These are phyloP conservation scores for Exephanes ischioxanthus DNA, from an alignment of 2,888 invertebrate species.

Conservation along the genomic window DNA sequence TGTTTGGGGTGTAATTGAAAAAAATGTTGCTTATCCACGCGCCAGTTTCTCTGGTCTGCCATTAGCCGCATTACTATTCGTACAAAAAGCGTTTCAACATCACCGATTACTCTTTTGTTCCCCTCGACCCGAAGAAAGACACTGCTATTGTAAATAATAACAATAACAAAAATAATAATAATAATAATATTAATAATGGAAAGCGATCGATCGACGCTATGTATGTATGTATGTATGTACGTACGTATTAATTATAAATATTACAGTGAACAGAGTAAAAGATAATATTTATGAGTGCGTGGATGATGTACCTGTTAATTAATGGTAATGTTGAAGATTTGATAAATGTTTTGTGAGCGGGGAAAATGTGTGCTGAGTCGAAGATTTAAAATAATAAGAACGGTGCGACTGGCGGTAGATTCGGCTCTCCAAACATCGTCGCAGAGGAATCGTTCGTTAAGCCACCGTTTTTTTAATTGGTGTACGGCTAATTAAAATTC, in stretches of 20 bases:
- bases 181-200: slow-evolving; percentile 14
- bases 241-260: slow-evolving; percentile 57
- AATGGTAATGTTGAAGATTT: slow-evolving; percentile 61
- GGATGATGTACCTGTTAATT: slow-evolving; percentile 66
- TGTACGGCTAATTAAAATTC: slow-evolving; percentile 74
- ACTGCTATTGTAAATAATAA: slow-evolving; percentile 59
- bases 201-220: slow-evolving; percentile 49
- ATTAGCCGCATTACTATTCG: background rate
- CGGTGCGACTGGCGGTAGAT: slow-evolving; percentile 5
- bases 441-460: slow-evolving; percentile 62
- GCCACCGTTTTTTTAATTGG: slow-evolving; percentile 73
- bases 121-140: slow-evolving; percentile 26
- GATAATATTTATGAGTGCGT: slow-evolving; percentile 65
- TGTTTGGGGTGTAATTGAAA: slow-evolving; percentile 4
- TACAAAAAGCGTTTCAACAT: slow-evolving; percentile 6
- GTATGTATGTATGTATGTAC: slow-evolving; percentile 50
- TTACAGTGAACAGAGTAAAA: slow-evolving; percentile 47
- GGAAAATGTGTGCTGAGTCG: background rate
- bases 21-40: background rate
- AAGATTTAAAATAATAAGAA: slow-evolving; percentile 34
- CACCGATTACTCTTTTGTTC: slow-evolving; percentile 9
- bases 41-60: slow-evolving; percentile 22
- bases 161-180: background rate
- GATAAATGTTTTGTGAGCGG: slow-evolving; percentile 27
- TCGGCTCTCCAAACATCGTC: slow-evolving; percentile 29